Percentiles rank a stretch among this genome's conserved stretches.
phyloP scores from a whole-genome alignment of 2,888 invertebrate species.

The Megamerina dolium region DNA sequence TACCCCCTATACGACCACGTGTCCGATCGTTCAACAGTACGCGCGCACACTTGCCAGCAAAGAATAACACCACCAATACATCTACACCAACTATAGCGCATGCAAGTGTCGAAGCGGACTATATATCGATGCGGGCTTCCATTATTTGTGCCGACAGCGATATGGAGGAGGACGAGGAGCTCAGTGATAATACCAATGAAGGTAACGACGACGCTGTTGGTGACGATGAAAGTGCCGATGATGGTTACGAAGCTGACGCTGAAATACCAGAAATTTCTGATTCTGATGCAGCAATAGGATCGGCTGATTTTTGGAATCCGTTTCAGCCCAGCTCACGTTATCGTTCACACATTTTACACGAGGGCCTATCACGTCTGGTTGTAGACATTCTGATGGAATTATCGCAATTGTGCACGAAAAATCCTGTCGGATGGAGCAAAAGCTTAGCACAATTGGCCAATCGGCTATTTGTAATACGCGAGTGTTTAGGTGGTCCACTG shows the following conservation, averaged over 20 bases:
- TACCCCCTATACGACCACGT: constrained; percentile 21
- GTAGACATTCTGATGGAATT: constrained; percentile 46
- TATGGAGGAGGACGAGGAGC: too few relatives aligned
- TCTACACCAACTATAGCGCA: constrained; percentile 11
- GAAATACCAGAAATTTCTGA: constrained; percentile 44
- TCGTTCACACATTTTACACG: constrained; percentile 42
- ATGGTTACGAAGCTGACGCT: constrained; percentile 50
- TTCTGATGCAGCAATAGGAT: constrained; percentile 33
- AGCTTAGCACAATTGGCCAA: constrained; percentile 43
- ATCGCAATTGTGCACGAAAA: constrained; percentile 36
- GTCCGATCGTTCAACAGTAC: constrained; percentile 28
- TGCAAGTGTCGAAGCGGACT: constrained; percentile 35
- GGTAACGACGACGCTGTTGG: constrained; percentile 46
- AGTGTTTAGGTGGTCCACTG: constrained; percentile 45
- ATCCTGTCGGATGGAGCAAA: constrained; percentile 42
- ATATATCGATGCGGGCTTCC: constrained; percentile 42
- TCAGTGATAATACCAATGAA: constrained; percentile 44
- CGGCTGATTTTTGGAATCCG: constrained; percentile 34
- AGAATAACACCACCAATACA: constrained; percentile 32
- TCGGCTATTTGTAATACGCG: constrained; percentile 44
- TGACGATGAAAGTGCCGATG: constrained; percentile 44
- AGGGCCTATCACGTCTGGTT: constrained; percentile 43
- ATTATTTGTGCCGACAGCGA: constrained; percentile 43
- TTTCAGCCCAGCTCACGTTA: constrained; percentile 44
- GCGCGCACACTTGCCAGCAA: constrained; percentile 18